Evolutionary conservation across 2,888 invertebrate species (phyloP).

Genomic region (Drosophila borborema): DNA sequence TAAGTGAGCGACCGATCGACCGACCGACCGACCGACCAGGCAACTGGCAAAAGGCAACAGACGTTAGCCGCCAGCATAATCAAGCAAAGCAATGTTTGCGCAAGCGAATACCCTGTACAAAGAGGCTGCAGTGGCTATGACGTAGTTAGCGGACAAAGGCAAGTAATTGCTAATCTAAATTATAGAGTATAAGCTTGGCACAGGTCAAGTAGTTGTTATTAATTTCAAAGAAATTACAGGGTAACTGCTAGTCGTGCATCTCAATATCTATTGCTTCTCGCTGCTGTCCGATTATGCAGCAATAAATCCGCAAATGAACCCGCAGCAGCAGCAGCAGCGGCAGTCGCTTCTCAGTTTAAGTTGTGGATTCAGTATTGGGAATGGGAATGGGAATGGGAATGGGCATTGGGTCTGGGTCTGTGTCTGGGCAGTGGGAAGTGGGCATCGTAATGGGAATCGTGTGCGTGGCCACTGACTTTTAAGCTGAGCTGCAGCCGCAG

Average conservation of each 20-base stretch:
- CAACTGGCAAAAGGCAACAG: conserved; percentile 14
- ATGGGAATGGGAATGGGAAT: neutral
- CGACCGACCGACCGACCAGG: neutral
- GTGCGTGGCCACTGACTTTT: conserved; percentile 70
- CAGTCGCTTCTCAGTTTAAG: conserved; percentile 25
- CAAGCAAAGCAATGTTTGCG: conserved; percentile 24
- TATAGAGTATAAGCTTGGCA: neutral
- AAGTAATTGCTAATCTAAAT: neutral
- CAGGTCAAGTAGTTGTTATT: neutral
- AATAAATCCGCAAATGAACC: conserved; percentile 77
- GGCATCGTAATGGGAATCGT: conserved; percentile 21
- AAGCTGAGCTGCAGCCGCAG: conserved; percentile 23
- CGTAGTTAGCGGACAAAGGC: neutral
- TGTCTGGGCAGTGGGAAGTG: neutral
- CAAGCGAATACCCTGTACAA: conserved; percentile 9
- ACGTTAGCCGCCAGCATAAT: conserved; percentile 49
- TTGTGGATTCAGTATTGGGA: conserved; percentile 20
- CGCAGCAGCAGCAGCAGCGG: conserved; percentile 66
- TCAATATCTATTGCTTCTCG: neutral
- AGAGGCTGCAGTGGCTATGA: neutral
- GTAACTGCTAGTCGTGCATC: neutral
- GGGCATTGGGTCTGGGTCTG: neutral
- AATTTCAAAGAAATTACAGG: neutral
- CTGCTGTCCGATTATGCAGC: conserved; percentile 57
- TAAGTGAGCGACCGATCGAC: conserved; percentile 46